phyloP scores from a whole-genome alignment of 2,797 vertebrate species.

The Acridotheres tristis region DNA sequence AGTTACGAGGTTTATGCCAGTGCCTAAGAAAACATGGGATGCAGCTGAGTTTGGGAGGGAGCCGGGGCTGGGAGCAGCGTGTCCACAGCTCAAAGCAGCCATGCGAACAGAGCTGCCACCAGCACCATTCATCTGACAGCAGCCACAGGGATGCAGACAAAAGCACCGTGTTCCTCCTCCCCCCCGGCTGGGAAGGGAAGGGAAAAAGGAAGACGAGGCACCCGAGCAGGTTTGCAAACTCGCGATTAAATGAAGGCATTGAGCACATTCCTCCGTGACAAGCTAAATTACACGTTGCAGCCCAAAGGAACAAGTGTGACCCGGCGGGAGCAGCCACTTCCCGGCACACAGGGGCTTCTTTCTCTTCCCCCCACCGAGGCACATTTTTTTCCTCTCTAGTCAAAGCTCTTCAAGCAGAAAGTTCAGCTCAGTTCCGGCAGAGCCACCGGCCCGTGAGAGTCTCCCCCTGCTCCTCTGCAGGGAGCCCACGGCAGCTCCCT shows the following conservation, averaged over 20 bases:
- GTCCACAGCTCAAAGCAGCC: not conserved
- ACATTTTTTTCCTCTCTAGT: not conserved
- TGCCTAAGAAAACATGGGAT: not conserved
- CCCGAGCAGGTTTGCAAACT: slow-evolving; percentile 22
- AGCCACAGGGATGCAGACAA: not conserved
- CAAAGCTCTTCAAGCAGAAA: slow-evolving; percentile 55
- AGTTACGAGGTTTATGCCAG: not conserved
- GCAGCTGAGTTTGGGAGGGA: slow-evolving; percentile 10
- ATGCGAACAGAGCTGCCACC: slow-evolving; percentile 26
- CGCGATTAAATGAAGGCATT: slow-evolving; percentile 8
- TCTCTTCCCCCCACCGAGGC: not conserved
- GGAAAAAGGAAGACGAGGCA: slow-evolving; percentile 10
- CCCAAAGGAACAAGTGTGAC: slow-evolving; percentile 29
- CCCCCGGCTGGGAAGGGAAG: not conserved
- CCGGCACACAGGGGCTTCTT: slow-evolving; percentile 18
- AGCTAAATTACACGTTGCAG: slow-evolving; percentile 55
- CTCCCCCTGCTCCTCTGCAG: not conserved
- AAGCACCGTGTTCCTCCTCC: slow-evolving; percentile 23
- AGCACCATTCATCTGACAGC: slow-evolving; percentile 13
- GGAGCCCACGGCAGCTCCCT: not conserved
- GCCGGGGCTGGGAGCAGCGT: not conserved
- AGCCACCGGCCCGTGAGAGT: not conserved
- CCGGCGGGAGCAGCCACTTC: not conserved
- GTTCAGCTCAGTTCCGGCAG: slow-evolving; percentile 33
- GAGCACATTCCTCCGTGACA: slow-evolving; percentile 62